These are phyloP conservation scores for Protobothrops mucrosquamatus DNA, from an alignment of 2,113 vertebrate genomes.

Conservation along the genomic window DNA sequence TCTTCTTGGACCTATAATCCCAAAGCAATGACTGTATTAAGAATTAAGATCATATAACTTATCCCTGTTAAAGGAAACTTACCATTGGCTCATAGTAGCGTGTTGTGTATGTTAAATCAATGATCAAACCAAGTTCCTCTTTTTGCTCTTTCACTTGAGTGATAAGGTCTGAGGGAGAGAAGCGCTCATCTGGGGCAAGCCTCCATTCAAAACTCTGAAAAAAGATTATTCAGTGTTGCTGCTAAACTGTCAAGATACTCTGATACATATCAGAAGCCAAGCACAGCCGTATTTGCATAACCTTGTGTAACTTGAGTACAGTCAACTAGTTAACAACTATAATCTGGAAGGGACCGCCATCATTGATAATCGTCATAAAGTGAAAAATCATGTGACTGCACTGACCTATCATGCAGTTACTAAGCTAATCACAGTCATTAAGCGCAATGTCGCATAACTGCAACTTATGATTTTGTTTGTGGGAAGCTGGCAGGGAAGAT, in stretches of 20 bases:
- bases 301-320: not conserved
- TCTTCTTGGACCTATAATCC: not conserved
- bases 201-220: slow-evolving; percentile 70
- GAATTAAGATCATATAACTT: not conserved
- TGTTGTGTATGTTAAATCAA: slow-evolving; percentile 85
- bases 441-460: no score
- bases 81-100: slow-evolving; percentile 85
- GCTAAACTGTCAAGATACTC: accelerated
- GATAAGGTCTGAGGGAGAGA: slow-evolving; percentile 80
- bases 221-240: accelerated
- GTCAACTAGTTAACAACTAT: not conserved
- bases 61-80: not conserved
- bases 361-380: not conserved
- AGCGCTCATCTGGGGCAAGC: slow-evolving; percentile 67
- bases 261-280: not conserved
- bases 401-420: no score
- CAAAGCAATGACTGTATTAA: not conserved
- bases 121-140: slow-evolving; percentile 83
- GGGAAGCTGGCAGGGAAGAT: no score
- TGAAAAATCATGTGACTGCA: no score
- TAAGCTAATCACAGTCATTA: no score
- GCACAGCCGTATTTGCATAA: not conserved
- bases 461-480: no score
- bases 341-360: not conserved
- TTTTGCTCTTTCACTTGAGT: slow-evolving; percentile 67